Conservation (phyloP, 1,140 invertebrate species). For the Anagrus nilaparvatae region DNA sequence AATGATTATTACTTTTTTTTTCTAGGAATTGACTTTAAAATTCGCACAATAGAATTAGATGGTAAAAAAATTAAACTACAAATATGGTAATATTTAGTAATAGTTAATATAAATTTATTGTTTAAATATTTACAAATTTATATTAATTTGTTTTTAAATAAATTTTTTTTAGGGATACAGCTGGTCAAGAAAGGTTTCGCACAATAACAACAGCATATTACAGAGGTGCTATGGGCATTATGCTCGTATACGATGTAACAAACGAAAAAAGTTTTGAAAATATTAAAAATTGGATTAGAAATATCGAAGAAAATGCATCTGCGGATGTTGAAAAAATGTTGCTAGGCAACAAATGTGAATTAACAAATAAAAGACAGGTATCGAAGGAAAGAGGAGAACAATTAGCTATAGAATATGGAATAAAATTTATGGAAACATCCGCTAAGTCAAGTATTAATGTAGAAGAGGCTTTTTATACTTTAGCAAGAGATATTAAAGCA, state of each 20-base stretch:
- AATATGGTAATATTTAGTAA: conserved; percentile 69
- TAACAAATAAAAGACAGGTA: conserved; percentile 82
- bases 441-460: conserved; percentile 87
- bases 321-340: conserved; percentile 94
- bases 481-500: conserved; percentile 87
- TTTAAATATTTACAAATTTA: conserved; percentile 1
- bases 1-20: no score
- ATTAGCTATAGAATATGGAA: conserved; percentile 81
- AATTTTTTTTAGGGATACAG: conserved; percentile 70
- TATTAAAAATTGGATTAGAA: conserved; percentile 97
- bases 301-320: conserved; percentile 94
- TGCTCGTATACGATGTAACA: conserved; percentile 98
- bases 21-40: conserved; percentile 98
- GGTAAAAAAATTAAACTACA: conserved; percentile 97
- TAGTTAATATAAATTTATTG: conserved; percentile 12
- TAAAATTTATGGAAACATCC: conserved; percentile 89
- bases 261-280: conserved; percentile 98
- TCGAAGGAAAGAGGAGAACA: conserved; percentile 56
- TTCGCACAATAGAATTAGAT: conserved; percentile 94
- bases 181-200: conserved; percentile 91
- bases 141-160: background rate
- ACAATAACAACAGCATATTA: conserved; percentile 98
- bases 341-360: conserved; percentile 89
- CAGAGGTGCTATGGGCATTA: conserved; percentile 97
- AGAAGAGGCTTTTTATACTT: conserved; percentile 83